Conservation (phyloP, 1,140 invertebrate species). For the Tetragonula clypearis region DNA sequence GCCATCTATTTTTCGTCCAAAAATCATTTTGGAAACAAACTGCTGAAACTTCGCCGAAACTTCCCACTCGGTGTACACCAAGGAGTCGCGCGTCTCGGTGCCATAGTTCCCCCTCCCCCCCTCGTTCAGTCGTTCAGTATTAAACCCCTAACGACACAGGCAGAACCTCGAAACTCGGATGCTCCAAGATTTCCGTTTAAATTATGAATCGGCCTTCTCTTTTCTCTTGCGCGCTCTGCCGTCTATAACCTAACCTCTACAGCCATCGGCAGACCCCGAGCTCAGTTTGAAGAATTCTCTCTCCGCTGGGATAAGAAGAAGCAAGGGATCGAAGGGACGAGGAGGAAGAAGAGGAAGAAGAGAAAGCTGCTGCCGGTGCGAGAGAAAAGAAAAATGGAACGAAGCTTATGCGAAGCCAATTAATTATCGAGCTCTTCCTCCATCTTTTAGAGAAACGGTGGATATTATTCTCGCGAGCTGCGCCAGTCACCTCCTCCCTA, state of each 20-base stretch:
- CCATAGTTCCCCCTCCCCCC: too few relatives aligned
- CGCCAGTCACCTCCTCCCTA: background rate
- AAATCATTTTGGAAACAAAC: background rate
- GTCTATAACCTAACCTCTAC: background rate
- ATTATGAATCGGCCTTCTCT: constrained; percentile 45
- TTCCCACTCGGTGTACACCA: constrained; percentile 17
- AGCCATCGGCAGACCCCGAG: constrained; percentile 30
- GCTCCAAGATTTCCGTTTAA: constrained; percentile 63
- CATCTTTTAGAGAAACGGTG: background rate
- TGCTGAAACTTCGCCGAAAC: background rate
- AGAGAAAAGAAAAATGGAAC: constrained; percentile 61
- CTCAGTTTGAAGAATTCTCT: constrained; percentile 44
- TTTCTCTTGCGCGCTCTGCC: background rate
- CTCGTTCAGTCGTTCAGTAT: constrained; percentile 34
- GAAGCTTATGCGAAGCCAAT: constrained; percentile 66
- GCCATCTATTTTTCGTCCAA: background rate
- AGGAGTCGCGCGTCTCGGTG: background rate
- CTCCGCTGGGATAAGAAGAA: constrained; percentile 30
- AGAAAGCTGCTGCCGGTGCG: background rate
- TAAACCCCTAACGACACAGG: constrained; percentile 44
- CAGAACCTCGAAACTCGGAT: constrained; percentile 38
- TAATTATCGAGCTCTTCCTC: constrained; percentile 62
- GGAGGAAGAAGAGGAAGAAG: background rate
- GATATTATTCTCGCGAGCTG: constrained; percentile 56
- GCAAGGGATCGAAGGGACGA: constrained; percentile 1